Conservation (phyloP, 2,113 vertebrate genomes). For the Ornithorhynchus anatinus region DNA sequence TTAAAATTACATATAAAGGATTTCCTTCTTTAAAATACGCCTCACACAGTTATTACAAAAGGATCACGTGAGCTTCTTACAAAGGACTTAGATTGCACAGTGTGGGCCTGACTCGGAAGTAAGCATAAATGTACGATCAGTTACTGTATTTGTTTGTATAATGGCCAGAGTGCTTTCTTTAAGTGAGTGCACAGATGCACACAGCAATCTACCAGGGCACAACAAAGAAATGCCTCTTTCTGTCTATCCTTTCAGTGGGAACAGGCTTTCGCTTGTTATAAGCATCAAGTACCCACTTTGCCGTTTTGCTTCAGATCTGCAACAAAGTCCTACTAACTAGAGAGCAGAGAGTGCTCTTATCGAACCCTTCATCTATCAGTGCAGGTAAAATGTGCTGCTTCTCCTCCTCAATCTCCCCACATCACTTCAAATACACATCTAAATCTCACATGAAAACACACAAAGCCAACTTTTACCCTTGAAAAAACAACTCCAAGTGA, state of each 20-base stretch:
- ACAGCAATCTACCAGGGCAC: neutral
- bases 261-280: neutral
- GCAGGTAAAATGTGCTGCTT: neutral
- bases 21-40: slow-evolving; percentile 49
- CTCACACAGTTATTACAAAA: slow-evolving; percentile 37
- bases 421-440: neutral
- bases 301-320: neutral
- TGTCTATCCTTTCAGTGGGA: neutral
- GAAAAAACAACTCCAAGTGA: no score
- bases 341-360: neutral
- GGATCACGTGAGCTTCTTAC: slow-evolving; percentile 12
- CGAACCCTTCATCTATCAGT: neutral
- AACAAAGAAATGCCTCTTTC: slow-evolving; percentile 3
- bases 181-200: neutral
- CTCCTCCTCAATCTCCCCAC: neutral
- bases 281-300: neutral
- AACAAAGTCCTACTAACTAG: neutral
- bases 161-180: neutral
- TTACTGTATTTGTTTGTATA: slow-evolving; percentile 7
- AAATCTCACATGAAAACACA: neutral
- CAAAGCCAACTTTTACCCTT: neutral
- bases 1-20: slow-evolving; percentile 44
- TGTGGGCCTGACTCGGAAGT: neutral
- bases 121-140: neutral
- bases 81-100: slow-evolving; percentile 6